A percentile compares a stretch with the other conserved stretches of the same genome.
phyloP scores from a whole-genome alignment of 1,140 invertebrate genomes.

The Pinna nobilis region DNA sequence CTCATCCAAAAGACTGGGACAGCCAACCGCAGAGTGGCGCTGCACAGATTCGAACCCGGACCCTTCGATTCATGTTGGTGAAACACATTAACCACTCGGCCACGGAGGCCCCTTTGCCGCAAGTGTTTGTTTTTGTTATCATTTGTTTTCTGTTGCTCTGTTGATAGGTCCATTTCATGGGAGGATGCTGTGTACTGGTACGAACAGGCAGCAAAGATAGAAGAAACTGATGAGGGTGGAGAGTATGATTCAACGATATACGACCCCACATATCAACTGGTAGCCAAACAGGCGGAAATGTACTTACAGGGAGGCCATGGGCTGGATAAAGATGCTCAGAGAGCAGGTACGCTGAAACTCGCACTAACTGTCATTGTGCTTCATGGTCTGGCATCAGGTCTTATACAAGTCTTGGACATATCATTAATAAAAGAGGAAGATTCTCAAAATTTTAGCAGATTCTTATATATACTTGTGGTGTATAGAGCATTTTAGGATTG shows the following conservation, averaged over 20 bases:
- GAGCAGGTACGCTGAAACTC: slow-evolving; percentile 76
- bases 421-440: too few relatives aligned
- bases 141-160: not conserved
- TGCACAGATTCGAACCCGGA: not conserved
- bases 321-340: slow-evolving; percentile 74
- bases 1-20: too few relatives aligned
- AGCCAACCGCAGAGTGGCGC: too few relatives aligned
- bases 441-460: not conserved
- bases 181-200: slow-evolving; percentile 76
- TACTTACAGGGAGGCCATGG: slow-evolving; percentile 75
- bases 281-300: slow-evolving; percentile 77
- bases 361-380: too few relatives aligned
- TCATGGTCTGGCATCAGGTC: too few relatives aligned
- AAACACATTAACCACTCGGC: too few relatives aligned
- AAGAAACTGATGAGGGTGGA: slow-evolving; percentile 74
- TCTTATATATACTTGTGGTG: too few relatives aligned
- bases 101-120: too few relatives aligned
- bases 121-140: too few relatives aligned
- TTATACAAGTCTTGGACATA: too few relatives aligned
- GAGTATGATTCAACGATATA: slow-evolving; percentile 74
- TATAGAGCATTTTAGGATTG: too few relatives aligned
- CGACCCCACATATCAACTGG: slow-evolving; percentile 73
- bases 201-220: slow-evolving; percentile 71
- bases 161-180: slow-evolving; percentile 71
- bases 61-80: too few relatives aligned